phyloP scores from a whole-genome alignment of 2,888 invertebrate species.

The Melieria omissa region DNA sequence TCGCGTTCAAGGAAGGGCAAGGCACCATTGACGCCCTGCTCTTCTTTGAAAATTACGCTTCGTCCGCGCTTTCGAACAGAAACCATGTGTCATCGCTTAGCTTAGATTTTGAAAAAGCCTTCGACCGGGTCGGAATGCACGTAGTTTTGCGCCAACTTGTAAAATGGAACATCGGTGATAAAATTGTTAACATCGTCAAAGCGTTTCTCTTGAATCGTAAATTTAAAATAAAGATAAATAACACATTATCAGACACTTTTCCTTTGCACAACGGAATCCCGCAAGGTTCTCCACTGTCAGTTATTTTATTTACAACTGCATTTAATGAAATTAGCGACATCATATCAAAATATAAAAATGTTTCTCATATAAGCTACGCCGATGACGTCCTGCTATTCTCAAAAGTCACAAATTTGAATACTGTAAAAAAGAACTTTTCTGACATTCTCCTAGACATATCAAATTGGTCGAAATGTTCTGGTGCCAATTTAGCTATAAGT shows the following conservation, averaged over 20 bases:
- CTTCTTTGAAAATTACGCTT: slow-evolving; percentile 15
- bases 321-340: no score
- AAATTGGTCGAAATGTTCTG: no score
- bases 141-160: slow-evolving; percentile 24
- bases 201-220: slow-evolving; percentile 36
- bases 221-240: slow-evolving; percentile 24
- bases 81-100: slow-evolving; percentile 31
- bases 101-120: slow-evolving; percentile 30
- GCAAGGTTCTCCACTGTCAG: slow-evolving; percentile 37
- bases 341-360: no score
- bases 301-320: slow-evolving; percentile 36
- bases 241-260: slow-evolving; percentile 19
- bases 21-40: slow-evolving; percentile 23
- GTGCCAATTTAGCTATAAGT: no score
- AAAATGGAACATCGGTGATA: slow-evolving; percentile 28
- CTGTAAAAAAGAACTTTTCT: no score
- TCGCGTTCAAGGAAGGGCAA: slow-evolving; percentile 24
- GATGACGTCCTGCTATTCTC: no score
- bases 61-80: slow-evolving; percentile 22
- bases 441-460: no score
- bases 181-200: slow-evolving; percentile 24
- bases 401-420: no score
- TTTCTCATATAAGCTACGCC: no score
- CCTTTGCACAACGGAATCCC: slow-evolving; percentile 32
- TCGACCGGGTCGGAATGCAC: slow-evolving; percentile 27